Evolutionary conservation across 1,140 invertebrate species (phyloP).

Genomic region (Atta texana): DNA sequence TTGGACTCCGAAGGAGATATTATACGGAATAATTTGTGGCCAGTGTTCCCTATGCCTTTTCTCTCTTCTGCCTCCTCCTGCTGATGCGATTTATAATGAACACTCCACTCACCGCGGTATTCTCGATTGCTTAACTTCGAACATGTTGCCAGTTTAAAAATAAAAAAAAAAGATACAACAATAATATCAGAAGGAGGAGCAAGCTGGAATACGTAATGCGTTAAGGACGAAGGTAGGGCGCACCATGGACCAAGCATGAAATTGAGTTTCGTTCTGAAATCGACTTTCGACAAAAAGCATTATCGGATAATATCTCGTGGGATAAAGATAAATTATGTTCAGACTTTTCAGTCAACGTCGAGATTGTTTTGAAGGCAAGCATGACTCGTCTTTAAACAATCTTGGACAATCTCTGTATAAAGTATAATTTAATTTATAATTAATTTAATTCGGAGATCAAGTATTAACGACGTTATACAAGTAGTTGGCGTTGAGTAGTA

Average conservation of each 20-base stretch:
- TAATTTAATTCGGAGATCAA: neutral
- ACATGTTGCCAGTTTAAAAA: slow-evolving; percentile 43
- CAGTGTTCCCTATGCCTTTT: slow-evolving; percentile 68
- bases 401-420: neutral
- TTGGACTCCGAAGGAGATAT: slow-evolving; percentile 74
- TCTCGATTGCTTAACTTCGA: slow-evolving; percentile 79
- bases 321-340: slow-evolving; percentile 18
- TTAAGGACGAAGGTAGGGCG: slow-evolving; percentile 66
- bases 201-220: slow-evolving; percentile 70
- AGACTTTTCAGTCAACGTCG: neutral
- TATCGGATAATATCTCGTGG: slow-evolving; percentile 45
- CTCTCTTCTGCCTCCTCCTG: slow-evolving; percentile 67
- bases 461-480: neutral
- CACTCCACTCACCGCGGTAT: slow-evolving; percentile 80
- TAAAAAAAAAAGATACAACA: slow-evolving; percentile 57
- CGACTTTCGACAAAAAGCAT: slow-evolving; percentile 66
- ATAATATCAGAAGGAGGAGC: slow-evolving; percentile 73
- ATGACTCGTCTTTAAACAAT: slow-evolving; percentile 6
- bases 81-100: slow-evolving; percentile 85
- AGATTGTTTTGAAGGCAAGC: neutral
- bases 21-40: slow-evolving; percentile 83
- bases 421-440: neutral
- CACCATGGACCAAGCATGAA: slow-evolving; percentile 68
- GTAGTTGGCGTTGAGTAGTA: neutral
- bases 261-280: slow-evolving; percentile 71